A percentile compares a stretch with the other conserved stretches of the same genome.
phyloP scores from a whole-genome alignment of 1,140 invertebrate genomes.

The Propsilocerus akamusi region DNA sequence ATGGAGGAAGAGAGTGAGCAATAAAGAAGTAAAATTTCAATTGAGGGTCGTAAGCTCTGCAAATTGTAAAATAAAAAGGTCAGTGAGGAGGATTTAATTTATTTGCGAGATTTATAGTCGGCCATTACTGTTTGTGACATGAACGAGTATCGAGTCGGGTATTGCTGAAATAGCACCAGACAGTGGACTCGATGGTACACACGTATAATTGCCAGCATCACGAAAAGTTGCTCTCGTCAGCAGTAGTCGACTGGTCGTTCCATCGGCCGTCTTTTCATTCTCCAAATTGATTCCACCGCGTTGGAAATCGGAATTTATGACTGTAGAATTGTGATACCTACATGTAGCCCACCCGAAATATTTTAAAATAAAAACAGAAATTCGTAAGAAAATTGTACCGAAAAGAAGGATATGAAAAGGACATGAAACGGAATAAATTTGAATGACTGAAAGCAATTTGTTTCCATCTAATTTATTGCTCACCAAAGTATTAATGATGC shows the following conservation, averaged over 20 bases:
- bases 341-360: neutral
- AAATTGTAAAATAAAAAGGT: no score
- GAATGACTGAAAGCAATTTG: slow-evolving; percentile 1
- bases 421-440: neutral
- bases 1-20: no score
- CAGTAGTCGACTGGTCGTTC: neutral
- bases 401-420: neutral
- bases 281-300: neutral
- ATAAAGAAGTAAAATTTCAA: no score
- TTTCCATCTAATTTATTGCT: slow-evolving; percentile 1
- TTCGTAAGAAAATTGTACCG: neutral
- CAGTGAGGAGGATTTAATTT: no score
- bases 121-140: no score
- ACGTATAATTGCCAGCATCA: neutral
- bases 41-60: no score
- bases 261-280: neutral
- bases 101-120: no score
- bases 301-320: neutral
- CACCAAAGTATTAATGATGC: slow-evolving; percentile 3
- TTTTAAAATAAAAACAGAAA: neutral
- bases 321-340: slow-evolving; percentile 1
- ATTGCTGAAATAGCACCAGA: neutral
- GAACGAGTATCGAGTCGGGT: neutral
- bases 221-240: neutral
- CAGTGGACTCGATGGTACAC: neutral